These are phyloP conservation scores for Tadarida brasiliensis DNA, from an alignment of 2,797 vertebrate species.

Conservation along the genomic window DNA sequence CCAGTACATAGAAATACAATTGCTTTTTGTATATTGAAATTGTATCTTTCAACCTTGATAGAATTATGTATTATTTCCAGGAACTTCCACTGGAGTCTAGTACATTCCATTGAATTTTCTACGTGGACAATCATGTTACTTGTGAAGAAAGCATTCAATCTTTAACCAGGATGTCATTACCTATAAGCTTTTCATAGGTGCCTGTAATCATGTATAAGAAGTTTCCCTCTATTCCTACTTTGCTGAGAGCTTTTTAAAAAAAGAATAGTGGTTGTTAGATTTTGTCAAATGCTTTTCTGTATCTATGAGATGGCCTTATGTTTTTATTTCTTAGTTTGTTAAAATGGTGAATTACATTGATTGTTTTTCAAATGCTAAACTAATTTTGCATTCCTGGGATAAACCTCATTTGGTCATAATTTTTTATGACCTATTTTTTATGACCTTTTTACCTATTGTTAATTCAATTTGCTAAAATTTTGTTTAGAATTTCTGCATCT, in stretches of 20 bases:
- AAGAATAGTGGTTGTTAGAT: not conserved
- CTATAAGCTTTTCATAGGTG: not conserved
- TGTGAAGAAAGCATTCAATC: not conserved
- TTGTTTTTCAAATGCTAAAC: conserved; percentile 1
- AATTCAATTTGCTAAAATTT: not conserved
- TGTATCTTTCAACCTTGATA: not conserved
- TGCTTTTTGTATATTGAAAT: not conserved
- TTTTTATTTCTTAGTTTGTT: not conserved
- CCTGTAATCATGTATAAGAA: not conserved
- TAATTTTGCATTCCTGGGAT: not conserved
- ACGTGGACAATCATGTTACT: not conserved
- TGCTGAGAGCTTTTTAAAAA: not conserved
- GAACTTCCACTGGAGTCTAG: not conserved
- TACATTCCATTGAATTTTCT: not conserved
- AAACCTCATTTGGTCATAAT: not conserved
- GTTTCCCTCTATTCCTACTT: not conserved
- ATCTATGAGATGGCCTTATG: not conserved
- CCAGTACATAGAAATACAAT: not conserved
- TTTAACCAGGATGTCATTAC: not conserved
- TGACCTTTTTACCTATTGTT: not conserved
- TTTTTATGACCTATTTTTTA: too few relatives aligned
- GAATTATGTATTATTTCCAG: conserved; percentile 6
- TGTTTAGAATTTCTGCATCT: not conserved
- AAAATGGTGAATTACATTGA: not conserved
- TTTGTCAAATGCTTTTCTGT: not conserved